Conservation (phyloP, 1,140 invertebrate genomes). For the Aphelenchoides avenae region DNA sequence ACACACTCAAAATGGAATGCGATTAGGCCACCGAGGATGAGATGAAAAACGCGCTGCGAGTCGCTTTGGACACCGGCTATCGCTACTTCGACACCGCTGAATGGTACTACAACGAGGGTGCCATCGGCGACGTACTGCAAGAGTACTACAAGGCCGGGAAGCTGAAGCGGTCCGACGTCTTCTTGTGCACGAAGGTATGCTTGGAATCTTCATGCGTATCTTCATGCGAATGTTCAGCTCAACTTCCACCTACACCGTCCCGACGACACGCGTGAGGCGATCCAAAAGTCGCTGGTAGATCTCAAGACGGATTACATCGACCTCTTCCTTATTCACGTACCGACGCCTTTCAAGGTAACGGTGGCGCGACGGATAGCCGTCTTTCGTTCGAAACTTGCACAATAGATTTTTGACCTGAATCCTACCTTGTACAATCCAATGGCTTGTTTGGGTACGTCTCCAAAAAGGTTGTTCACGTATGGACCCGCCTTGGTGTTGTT, state of each 20-base stretch:
- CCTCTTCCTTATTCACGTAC: conserved; percentile 74
- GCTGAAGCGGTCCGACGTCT: conserved; percentile 26
- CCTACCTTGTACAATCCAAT: no score
- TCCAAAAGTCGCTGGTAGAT: conserved; percentile 69
- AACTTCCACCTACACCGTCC: conserved; percentile 66
- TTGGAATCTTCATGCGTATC: no score
- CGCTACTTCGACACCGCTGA: conserved; percentile 69
- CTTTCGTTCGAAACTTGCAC: no score
- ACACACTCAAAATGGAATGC: conserved; percentile 4
- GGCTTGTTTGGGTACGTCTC: no score
- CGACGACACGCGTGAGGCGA: conserved; percentile 64
- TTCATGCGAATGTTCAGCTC: conserved; percentile 19
- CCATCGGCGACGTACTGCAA: conserved; percentile 35
- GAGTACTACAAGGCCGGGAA: conserved; percentile 43
- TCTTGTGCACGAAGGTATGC: conserved; percentile 45
- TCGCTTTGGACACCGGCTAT: conserved; percentile 66
- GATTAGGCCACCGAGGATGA: conserved; percentile 68
- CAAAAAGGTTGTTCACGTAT: no score
- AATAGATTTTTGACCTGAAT: no score
- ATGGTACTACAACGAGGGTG: conserved; percentile 29
- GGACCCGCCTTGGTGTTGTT: not conserved
- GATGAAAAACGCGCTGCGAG: conserved; percentile 68
- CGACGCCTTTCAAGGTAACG: conserved; percentile 20
- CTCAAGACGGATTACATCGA: conserved; percentile 77
- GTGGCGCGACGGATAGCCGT: no score